phyloP scores from a whole-genome alignment of 2,797 vertebrate species.

The Jordanella pulchra region DNA sequence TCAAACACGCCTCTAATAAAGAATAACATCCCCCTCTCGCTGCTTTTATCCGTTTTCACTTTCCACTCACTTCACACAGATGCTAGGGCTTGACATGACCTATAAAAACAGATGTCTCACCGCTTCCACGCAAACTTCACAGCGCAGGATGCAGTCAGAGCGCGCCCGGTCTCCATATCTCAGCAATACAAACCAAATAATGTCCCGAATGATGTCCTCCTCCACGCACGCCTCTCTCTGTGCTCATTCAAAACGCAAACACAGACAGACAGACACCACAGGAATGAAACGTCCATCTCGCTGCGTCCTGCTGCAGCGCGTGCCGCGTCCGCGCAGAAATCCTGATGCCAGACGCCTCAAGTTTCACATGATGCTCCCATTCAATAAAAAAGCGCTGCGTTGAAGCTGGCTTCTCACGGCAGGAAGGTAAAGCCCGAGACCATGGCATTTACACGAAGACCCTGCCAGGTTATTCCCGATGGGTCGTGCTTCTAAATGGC shows the following conservation, averaged over 20 bases:
- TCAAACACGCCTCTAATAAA: constrained; percentile 6
- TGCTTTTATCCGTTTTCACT: background rate
- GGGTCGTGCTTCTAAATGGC: background rate
- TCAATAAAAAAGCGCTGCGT: constrained; percentile 41
- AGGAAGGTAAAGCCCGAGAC: constrained; percentile 29
- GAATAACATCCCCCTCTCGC: background rate
- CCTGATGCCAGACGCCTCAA: constrained; percentile 11
- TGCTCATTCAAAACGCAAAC: background rate
- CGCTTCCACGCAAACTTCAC: constrained; percentile 25
- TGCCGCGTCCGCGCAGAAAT: constrained; percentile 49
- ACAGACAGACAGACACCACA: constrained; percentile 10
- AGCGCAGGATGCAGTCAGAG: constrained; percentile 25
- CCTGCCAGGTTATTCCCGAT: background rate
- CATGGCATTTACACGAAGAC: constrained; percentile 8
- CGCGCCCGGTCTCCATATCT: constrained; percentile 11
- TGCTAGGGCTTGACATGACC: background rate
- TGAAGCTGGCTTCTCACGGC: background rate
- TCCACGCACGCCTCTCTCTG: background rate
- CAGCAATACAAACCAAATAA: constrained; percentile 8
- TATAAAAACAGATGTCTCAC: constrained; percentile 33
- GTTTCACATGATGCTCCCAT: constrained; percentile 42
- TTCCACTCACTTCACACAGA: constrained; percentile 37
- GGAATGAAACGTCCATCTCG: constrained; percentile 38
- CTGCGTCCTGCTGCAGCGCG: constrained; percentile 52
- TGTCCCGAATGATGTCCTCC: constrained; percentile 8